Evolutionary conservation across 2,888 invertebrate species (phyloP), one percentile per base, ranked within the genome.

Genomic region (Dione vanillae): DNA sequence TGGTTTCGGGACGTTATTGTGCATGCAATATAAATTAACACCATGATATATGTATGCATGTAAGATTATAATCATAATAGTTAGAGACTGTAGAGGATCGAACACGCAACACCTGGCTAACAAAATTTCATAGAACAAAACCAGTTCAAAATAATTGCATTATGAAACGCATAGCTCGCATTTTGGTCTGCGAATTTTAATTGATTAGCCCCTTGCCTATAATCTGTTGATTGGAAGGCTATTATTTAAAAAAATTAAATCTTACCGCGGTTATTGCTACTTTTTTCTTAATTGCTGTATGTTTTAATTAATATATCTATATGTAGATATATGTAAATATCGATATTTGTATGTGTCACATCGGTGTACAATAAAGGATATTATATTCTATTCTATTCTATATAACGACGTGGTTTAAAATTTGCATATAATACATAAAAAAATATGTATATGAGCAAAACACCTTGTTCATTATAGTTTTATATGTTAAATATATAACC

Each of bases 111-210:
- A 75, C 69, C 75, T 74, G 72, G 75, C 52, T 49, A 45, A 72
- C 74, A 70, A 62, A 75, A 73, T 71, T 74, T 70, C 72, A 67
- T 67, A 68, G 47, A 49, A 43, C 67, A 67, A 68, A 74, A 75
- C 75, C 74, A 74, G 75, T 75, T 71, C 65, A 70, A 69, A 76
- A 76, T 76, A 76, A 76, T 76, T 74, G 65, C 70, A 65, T 76
- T 76, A 75, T 76, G 76, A 76, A 76, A 76, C 69, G 67, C 73
- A 76, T 76, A 72, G 58, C 72, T 73, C 70, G 71, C 71, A 72
- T 74, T 72, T 70, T 74, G 65, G 70, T 70, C 71, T 72, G 65
- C 58, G 69, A 67, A 70, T 70, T 72, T 72, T 69, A 74, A 74
- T 74, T 74, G 72, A 72, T 74, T 72, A 72, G 49, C 37, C 49